Evolutionary conservation across 2,888 invertebrate genomes (phyloP), one percentile per base, ranked within the genome.

Genomic region (Tribolium freemani): DNA sequence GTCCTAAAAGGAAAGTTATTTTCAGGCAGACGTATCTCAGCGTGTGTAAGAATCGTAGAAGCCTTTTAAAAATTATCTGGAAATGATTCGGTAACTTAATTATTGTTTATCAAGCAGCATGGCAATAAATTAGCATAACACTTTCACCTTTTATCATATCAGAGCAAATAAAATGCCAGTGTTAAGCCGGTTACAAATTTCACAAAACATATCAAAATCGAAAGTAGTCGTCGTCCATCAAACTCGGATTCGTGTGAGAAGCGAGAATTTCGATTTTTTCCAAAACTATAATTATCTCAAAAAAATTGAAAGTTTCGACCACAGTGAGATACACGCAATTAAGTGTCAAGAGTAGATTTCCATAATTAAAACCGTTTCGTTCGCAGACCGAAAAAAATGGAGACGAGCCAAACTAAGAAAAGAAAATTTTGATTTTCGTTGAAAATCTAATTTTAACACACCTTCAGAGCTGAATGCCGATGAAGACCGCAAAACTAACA

Each of bases 331-430:
- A 48, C 16, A 38, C 38, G 38, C 38, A 38, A 38, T 38, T 38
- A 8, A 38, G 38, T 38, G 38, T 38, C 38, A 38, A 38, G 8
- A 45, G 58, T 45, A 58, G 16, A 58, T 58, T 58, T 44, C 58
- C 58, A 58, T 58, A 58, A 56, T 56, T 56, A 56, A 56, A 56
- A 56, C 13, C 58, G 20, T 44, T 16, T 20, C 8, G 51, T 21
- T 8, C 5, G 6, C 13, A 10, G 38, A 38, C 38, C 38, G 16
- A 58, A 45, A 56, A 10, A 58, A 45, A 45, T 58, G 58, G 58
- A 58, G 13, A 58, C 11, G 45, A 44, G 58, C 58, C 58, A 58
- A 21, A 10, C 10, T 6, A 56, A 13, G n/a, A 21, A 56, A 45
- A 16, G 20, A 20, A 8, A 51, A 51, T 51, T 51, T 21, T n/a